A percentile compares a stretch with the other conserved stretches of the same genome.
These are phyloP conservation scores for Aspidiotus rigidus DNA, from an alignment of 2,888 invertebrate species.

Conservation along the genomic window DNA sequence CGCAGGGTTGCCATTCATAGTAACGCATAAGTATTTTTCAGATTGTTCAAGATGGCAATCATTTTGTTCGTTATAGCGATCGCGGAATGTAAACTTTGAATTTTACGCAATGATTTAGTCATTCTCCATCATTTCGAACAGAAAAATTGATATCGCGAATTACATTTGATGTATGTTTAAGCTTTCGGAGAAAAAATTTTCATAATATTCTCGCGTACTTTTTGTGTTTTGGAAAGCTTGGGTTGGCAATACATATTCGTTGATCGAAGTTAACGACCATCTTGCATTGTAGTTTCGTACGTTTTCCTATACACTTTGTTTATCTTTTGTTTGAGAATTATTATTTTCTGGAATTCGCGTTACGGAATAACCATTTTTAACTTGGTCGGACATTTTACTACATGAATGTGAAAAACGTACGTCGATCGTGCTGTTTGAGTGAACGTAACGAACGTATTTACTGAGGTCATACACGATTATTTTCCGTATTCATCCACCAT, in stretches of 20 bases:
- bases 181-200: too few relatives aligned
- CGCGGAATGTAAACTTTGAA: too few relatives aligned
- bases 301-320: conserved; percentile 27
- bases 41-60: too few relatives aligned
- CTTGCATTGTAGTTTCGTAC: conserved; percentile 28
- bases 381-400: conserved; percentile 8
- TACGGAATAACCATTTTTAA: not conserved
- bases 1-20: too few relatives aligned
- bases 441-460: not conserved
- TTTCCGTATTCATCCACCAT: conserved; percentile 16
- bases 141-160: too few relatives aligned
- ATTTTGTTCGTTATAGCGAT: too few relatives aligned
- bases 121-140: too few relatives aligned
- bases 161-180: too few relatives aligned
- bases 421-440: too few relatives aligned
- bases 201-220: too few relatives aligned
- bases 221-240: too few relatives aligned
- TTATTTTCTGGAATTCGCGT: not conserved
- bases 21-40: not conserved
- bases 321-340: conserved; percentile 17
- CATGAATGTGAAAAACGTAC: not conserved
- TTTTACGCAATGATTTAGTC: too few relatives aligned
- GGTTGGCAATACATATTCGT: conserved; percentile 18
- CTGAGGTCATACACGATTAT: not conserved
- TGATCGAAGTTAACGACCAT: conserved; percentile 32